Evolutionary conservation across 2,797 vertebrate species (phyloP).

Genomic region (Manis crassicaudata): DNA sequence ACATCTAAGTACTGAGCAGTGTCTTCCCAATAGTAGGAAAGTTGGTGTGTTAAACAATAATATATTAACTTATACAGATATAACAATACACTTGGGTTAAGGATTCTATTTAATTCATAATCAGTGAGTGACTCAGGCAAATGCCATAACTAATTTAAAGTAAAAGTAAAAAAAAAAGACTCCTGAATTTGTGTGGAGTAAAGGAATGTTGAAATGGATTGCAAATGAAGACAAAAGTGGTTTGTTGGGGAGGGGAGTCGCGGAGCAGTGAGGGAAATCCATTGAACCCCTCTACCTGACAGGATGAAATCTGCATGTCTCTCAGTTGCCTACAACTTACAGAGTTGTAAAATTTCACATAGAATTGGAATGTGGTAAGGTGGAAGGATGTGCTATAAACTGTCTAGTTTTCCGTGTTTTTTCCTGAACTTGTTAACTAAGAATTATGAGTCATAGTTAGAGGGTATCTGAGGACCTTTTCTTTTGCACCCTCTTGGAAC

Average conservation of each 20-base stretch:
- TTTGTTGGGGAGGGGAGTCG: neutral
- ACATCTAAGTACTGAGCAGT: neutral
- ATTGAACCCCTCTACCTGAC: neutral
- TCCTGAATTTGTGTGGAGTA: neutral
- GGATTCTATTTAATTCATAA: slow-evolving; percentile 40
- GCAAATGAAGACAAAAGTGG: neutral
- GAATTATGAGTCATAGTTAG: neutral
- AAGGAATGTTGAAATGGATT: slow-evolving; percentile 24
- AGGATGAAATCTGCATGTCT: neutral
- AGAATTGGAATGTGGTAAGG: neutral
- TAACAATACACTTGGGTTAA: neutral
- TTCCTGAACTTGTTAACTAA: no score
- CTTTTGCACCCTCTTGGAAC: neutral
- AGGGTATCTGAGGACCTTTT: neutral
- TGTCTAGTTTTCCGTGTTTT: neutral
- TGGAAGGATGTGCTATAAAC: neutral
- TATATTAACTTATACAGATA: neutral
- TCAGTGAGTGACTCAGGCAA: neutral
- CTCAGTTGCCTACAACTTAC: neutral
- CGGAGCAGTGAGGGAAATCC: neutral
- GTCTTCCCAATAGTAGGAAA: neutral
- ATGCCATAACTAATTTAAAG: neutral
- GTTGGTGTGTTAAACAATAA: neutral
- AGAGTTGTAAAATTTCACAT: neutral
- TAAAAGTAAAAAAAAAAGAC: neutral